These are phyloP conservation scores for Candidula unifasciata DNA, from an alignment of 2,888 invertebrate genomes.

Conservation along the genomic window DNA sequence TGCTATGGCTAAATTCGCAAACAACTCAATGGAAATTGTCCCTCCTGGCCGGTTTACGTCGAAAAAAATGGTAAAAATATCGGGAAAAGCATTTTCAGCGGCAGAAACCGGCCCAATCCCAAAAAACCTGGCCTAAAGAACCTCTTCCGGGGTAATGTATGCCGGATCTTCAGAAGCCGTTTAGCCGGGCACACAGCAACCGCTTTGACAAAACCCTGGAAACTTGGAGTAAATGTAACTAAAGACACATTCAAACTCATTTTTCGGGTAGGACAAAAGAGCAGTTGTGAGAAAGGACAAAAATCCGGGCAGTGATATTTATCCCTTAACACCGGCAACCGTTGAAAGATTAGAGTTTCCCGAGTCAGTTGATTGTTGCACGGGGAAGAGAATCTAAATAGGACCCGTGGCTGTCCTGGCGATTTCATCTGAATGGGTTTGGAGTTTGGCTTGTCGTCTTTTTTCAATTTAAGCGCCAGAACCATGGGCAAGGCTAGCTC, in stretches of 20 bases:
- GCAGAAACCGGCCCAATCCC: too few species aligned
- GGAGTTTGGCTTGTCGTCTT: neutral
- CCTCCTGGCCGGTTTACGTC: too few species aligned
- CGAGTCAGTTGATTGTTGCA: constrained; percentile 4
- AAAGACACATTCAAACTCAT: constrained; percentile 7
- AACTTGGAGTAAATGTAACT: neutral
- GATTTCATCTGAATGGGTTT: neutral
- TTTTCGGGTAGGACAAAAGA: neutral
- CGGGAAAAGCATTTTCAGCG: too few species aligned
- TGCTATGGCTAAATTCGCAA: too few species aligned
- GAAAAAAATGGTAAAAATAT: too few species aligned
- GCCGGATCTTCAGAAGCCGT: constrained; percentile 1
- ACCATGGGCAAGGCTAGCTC: neutral
- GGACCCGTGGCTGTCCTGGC: neutral
- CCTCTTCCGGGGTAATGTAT: neutral
- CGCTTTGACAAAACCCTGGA: neutral
- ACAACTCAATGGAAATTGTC: too few species aligned
- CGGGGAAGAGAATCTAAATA: constrained; percentile 1
- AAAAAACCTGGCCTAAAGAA: too few species aligned
- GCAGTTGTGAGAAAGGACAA: constrained; percentile 7
- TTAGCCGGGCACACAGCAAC: neutral
- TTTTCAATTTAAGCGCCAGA: neutral
- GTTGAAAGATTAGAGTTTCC: neutral
- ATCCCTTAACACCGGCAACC: constrained; percentile 7
- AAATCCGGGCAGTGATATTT: neutral